A percentile compares a stretch with the other conserved stretches of the same genome.
phyloP scores from a whole-genome alignment of 2,888 invertebrate genomes.

The Ceraclea dissimilis region DNA sequence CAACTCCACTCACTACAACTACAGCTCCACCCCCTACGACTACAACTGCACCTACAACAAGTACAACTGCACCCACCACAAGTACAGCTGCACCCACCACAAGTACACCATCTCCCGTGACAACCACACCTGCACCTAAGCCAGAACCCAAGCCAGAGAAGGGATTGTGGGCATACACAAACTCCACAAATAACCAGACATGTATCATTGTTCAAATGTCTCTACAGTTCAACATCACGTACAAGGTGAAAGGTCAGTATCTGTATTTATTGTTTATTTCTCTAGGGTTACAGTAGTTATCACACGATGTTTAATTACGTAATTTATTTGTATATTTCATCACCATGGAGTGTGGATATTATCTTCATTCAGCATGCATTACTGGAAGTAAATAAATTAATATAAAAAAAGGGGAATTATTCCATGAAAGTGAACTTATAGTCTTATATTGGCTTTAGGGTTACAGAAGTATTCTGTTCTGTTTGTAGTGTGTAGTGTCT shows the following conservation, averaged over 20 bases:
- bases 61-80: constrained; percentile 29
- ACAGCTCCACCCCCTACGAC: background rate
- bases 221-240: constrained; percentile 48
- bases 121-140: constrained; percentile 28
- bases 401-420: too few species aligned
- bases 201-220: constrained; percentile 54
- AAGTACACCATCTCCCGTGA: constrained; percentile 28
- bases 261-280: background rate
- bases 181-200: constrained; percentile 33
- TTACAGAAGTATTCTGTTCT: too few species aligned
- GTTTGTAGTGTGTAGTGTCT: too few species aligned
- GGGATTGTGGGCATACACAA: constrained; percentile 43
- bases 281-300: background rate
- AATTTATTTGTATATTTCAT: too few species aligned
- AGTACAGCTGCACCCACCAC: constrained; percentile 33
- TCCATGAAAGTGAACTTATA: too few species aligned
- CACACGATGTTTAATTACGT: too few species aligned
- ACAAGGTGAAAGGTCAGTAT: constrained; percentile 36
- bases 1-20: background rate
- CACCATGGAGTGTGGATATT: too few species aligned
- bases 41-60: constrained; percentile 26
- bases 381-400: too few species aligned
- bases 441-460: too few species aligned
- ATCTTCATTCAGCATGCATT: too few species aligned
- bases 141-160: constrained; percentile 31